Percentiles rank a stretch among this genome's conserved stretches.
phyloP scores from a whole-genome alignment of 1,140 invertebrate species.

The Neotoxoptera formosana region DNA sequence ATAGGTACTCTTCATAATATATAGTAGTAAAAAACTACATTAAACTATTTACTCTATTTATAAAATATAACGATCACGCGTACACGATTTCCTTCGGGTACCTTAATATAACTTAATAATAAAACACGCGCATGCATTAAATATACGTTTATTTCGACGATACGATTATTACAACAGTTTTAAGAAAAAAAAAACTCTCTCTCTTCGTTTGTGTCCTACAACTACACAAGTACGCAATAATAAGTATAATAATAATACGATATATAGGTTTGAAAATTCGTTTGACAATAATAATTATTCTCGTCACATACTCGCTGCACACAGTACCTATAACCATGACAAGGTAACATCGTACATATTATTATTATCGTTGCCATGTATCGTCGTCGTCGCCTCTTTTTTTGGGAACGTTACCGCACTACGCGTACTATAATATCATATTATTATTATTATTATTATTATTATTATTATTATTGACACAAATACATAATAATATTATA shows the following conservation, averaged over 20 bases:
- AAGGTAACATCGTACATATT: not conserved
- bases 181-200: not conserved
- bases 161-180: not conserved
- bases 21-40: no score
- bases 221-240: not conserved
- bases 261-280: no score
- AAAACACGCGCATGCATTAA: not conserved
- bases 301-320: not conserved
- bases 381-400: not conserved
- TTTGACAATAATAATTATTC: not conserved
- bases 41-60: no score
- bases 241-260: no score
- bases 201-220: not conserved
- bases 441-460: not conserved
- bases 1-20: no score
- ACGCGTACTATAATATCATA: not conserved
- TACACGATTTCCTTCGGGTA: not conserved
- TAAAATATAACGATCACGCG: not conserved
- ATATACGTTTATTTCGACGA: not conserved
- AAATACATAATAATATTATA: slow-evolving; percentile 11
- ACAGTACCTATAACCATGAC: not conserved
- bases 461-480: not conserved
- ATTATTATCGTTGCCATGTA: not conserved
- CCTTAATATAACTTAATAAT: not conserved
- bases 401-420: not conserved